Percentiles rank a stretch among this genome's conserved stretches.
phyloP scores from a whole-genome alignment of 2,113 vertebrate genomes.

The Zosterops lateralis region DNA sequence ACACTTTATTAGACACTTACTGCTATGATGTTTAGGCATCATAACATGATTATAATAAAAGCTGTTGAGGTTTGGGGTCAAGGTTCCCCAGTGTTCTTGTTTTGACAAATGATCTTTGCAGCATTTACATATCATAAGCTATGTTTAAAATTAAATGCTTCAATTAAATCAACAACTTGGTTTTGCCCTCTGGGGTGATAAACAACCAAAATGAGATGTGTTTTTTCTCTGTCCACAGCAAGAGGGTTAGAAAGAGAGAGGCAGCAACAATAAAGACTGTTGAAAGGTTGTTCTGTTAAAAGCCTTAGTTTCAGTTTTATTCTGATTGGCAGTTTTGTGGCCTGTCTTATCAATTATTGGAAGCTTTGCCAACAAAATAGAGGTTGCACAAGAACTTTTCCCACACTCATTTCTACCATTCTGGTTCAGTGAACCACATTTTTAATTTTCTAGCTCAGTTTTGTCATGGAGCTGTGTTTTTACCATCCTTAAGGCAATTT shows the following conservation, averaged over 20 bases:
- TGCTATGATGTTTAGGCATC: neutral
- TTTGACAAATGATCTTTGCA: conserved; percentile 24
- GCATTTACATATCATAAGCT: conserved; percentile 20
- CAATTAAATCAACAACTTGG: conserved; percentile 12
- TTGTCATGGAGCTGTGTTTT: neutral
- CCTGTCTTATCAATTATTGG: neutral
- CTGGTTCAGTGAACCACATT: neutral
- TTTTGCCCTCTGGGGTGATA: neutral
- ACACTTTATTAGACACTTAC: neutral
- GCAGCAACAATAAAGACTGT: neutral
- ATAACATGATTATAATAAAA: neutral
- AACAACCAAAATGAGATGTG: neutral
- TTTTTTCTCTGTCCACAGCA: neutral
- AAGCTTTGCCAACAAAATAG: neutral
- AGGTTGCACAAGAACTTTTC: conserved; percentile 1
- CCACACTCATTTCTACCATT: neutral
- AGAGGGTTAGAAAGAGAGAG: neutral
- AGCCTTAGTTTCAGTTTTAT: neutral
- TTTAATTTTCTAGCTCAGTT: neutral
- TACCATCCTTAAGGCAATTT: neutral
- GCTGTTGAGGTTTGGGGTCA: conserved; percentile 12
- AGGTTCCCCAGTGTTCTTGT: conserved; percentile 9
- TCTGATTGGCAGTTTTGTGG: neutral
- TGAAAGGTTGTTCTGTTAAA: neutral
- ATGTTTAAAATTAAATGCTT: conserved; percentile 25